Conservation (phyloP, 2,888 invertebrate species). For the Lithophane leautieri region DNA sequence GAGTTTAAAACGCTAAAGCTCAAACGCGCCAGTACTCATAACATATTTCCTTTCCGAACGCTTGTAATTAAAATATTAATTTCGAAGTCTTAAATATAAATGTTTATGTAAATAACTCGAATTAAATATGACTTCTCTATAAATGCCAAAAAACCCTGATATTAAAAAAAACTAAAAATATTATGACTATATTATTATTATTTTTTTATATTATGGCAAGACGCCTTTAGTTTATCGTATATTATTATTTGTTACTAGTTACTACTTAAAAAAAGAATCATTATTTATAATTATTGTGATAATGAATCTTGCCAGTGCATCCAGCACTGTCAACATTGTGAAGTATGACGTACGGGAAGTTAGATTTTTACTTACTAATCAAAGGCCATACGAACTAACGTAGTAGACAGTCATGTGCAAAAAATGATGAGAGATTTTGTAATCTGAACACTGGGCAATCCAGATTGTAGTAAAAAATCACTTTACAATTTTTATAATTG, state of each 20-base stretch:
- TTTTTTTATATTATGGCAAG: constrained; percentile 59
- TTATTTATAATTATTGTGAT: constrained; percentile 23
- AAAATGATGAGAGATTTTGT: neutral
- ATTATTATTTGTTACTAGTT: constrained; percentile 24
- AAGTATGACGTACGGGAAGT: neutral
- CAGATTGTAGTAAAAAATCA: neutral
- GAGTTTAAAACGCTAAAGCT: neutral
- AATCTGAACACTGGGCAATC: neutral
- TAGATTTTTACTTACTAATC: constrained; percentile 12
- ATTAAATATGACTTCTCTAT: constrained; percentile 31
- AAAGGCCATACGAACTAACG: constrained; percentile 21
- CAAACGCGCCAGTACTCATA: constrained; percentile 30
- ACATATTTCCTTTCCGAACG: neutral
- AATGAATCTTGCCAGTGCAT: neutral
- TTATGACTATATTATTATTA: constrained; percentile 44
- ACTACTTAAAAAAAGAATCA: constrained; percentile 9
- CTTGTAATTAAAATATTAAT: neutral
- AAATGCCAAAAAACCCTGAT: constrained; percentile 65
- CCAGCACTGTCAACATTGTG: neutral
- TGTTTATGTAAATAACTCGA: constrained; percentile 8
- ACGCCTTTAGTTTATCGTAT: constrained; percentile 12
- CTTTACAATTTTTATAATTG: neutral
- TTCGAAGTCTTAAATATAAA: constrained; percentile 9
- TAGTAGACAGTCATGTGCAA: constrained; percentile 13
- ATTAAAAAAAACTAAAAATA: constrained; percentile 29